Base-by-base conservation (phyloP, 2,113 vertebrate species). In the Meriones unguiculatus region DNA sequence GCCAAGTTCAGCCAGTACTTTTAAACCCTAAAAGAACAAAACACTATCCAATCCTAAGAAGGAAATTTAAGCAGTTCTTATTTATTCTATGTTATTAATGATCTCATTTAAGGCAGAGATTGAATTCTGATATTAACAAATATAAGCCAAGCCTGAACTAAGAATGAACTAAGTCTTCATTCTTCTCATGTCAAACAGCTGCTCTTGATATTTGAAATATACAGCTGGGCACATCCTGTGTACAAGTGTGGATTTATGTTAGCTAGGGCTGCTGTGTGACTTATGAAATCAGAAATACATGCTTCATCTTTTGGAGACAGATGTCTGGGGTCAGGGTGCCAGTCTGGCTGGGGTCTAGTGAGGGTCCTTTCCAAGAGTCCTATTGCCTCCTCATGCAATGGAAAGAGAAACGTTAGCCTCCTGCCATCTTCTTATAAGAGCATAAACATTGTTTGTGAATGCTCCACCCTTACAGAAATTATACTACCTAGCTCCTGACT, bases 11-110 rank as follows among this genome's bases (percentile, higher is more conserved):
- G 17, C 3, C n/a, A 3, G n/a, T 50, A 35, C 73, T 59, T 85
- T 89, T 38, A 93, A 82, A 12, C 52, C 30, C 92, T 73, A 70
- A 59, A 85, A 92, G 75, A 28, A 70, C 67, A 77, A 89, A 28
- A 41, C 24, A 28, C 13, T 3, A 59, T 7, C 54, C 64, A 24
- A 70, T 52, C 38, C 6, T 69, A 28, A 59, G 50, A 11, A 46
- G 57, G 75, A 84, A 80, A 52, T 75, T 41, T 78, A 35, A 72
- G 46, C 9, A 92, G 15, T 59, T 73, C 57, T 73, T 50, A 87
- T 91, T 88, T 46, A 59, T 69, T 78, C 38, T 50, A 50, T 8
- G 22, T 65, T 22, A 78, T 41, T 28, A 86, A 75, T 9, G 12
- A 86, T 54, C n/a, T 82, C 38, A 75, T 28, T 89, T 13, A 25